Percentiles rank a stretch among this genome's conserved stretches.
Conservation (phyloP, 2,888 invertebrate genomes). For the Neocrepidodera transversa region DNA sequence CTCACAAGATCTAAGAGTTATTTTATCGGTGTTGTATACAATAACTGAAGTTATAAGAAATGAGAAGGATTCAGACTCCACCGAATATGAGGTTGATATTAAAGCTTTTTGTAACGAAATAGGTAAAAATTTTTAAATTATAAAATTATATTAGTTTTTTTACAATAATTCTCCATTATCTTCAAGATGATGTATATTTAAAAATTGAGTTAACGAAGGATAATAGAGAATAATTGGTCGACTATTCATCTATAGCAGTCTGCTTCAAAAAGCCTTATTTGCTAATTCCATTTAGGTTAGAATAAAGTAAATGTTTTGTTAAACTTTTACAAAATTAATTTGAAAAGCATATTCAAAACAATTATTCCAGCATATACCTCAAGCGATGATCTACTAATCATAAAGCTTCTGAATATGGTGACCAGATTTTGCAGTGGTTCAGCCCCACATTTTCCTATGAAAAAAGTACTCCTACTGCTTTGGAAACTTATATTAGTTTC, state of each 20-base stretch:
- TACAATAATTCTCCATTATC: too few species aligned
- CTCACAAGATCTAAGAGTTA: constrained; percentile 89
- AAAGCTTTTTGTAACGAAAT: constrained; percentile 68
- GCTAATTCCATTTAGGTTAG: too few species aligned
- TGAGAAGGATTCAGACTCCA: constrained; percentile 63
- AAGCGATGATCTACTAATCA: constrained; percentile 84
- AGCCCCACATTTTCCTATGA: constrained; percentile 98
- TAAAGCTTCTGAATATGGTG: constrained; percentile 94
- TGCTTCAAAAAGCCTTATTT: too few species aligned
- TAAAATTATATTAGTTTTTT: neutral
- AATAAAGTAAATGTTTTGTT: too few species aligned
- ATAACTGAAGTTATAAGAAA: constrained; percentile 93
- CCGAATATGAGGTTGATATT: constrained; percentile 61
- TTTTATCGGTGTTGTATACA: constrained; percentile 91
- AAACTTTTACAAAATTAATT: too few species aligned
- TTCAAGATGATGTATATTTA: too few species aligned
- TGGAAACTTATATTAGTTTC: constrained; percentile 96
- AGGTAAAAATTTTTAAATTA: constrained; percentile 39
- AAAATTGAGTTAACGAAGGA: too few species aligned
- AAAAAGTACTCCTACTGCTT: constrained; percentile 88
- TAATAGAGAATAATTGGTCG: too few species aligned
- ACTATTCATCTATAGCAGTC: too few species aligned
- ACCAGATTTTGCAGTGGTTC: constrained; percentile 95
- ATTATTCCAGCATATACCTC: constrained; percentile 60
- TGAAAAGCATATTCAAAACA: neutral